Base-by-base conservation (phyloP, 2,888 invertebrate genomes). In the Ligdia adustata region DNA sequence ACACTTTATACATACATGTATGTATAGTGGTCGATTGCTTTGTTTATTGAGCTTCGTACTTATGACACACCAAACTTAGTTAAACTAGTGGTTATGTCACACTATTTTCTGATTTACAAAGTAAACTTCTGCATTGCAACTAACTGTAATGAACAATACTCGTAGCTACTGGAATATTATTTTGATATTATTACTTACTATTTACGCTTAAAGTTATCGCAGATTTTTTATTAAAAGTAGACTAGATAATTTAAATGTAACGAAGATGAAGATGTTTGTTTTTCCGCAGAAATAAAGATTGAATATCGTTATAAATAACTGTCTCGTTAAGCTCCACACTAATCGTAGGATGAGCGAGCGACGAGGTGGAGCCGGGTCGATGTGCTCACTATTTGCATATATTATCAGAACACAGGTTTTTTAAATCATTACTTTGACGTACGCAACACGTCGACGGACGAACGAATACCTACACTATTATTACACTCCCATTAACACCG, bases 361-460 rank as follows among this genome's bases (percentile, higher is more conserved):
- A 22, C 18, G 18, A 55, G 57, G 39, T 66, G 66, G 62, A 62
- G 59, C n/a, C 50, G 62, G 85, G 79, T 85, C 82, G 72, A 72
- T 73, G 82, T 75, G 47, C 63, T 9, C 69, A 72, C 72, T 77
- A 79, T 83, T 83, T 80, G 74, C 82, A 83, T 84, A 81, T 60
- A 76, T 81, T 80, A 81, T 61, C 63, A 52, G 15, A 29, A 16
- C 22, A 20, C 12, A 34, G 29, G 48, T 56, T 64, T 58, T 71
- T 68, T 69, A 75, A 68, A 72, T 75, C 66, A 72, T 66, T 69
- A 60, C 54, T 61, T 55, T 33, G 66, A 71, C 63, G 64, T 58
- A 52, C 55, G 16, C 57, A 33, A 20, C 49, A 37, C 56, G 55
- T 34, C 49, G 48, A 55, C 50, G 39, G 27, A 15, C 24, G 38